Percentiles rank a stretch among this genome's conserved stretches.
Evolutionary conservation across 2,888 invertebrate species (phyloP).

Genomic region (Acanthoscelides obtectus): DNA sequence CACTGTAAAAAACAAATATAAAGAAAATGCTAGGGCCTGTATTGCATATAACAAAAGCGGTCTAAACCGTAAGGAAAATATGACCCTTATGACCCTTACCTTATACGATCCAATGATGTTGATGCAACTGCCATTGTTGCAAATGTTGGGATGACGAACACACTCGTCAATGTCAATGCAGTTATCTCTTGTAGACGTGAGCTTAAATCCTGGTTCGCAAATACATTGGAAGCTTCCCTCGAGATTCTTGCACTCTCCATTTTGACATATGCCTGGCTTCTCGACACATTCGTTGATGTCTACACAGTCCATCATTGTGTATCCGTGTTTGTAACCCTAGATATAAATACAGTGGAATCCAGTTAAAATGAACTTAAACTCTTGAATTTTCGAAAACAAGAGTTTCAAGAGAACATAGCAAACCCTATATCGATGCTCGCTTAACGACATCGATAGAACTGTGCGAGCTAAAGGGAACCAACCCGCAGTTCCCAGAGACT

Average conservation of each 20-base stretch:
- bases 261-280: constrained; percentile 61
- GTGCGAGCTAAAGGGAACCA: too few species aligned
- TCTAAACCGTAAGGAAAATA: too few species aligned
- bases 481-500: too few species aligned
- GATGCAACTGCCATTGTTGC: constrained; percentile 73
- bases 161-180: constrained; percentile 75
- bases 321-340: constrained; percentile 46
- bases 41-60: too few species aligned
- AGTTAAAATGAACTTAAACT: too few species aligned
- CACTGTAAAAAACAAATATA: constrained; percentile 50
- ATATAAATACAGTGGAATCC: too few species aligned
- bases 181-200: constrained; percentile 59
- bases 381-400: too few species aligned
- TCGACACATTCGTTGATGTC: constrained; percentile 75
- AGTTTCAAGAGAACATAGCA: too few species aligned
- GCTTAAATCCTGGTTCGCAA: constrained; percentile 68
- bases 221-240: constrained; percentile 76
- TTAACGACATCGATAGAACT: too few species aligned
- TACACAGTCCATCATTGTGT: constrained; percentile 57
- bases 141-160: constrained; percentile 64
- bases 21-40: too few species aligned
- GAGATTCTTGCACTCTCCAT: constrained; percentile 74
- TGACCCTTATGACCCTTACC: neutral
- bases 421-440: too few species aligned
- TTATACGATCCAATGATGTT: constrained; percentile 67